Evolutionary conservation across 2,797 vertebrate genomes (phyloP).

Genomic region (Crocidura indochinensis): DNA sequence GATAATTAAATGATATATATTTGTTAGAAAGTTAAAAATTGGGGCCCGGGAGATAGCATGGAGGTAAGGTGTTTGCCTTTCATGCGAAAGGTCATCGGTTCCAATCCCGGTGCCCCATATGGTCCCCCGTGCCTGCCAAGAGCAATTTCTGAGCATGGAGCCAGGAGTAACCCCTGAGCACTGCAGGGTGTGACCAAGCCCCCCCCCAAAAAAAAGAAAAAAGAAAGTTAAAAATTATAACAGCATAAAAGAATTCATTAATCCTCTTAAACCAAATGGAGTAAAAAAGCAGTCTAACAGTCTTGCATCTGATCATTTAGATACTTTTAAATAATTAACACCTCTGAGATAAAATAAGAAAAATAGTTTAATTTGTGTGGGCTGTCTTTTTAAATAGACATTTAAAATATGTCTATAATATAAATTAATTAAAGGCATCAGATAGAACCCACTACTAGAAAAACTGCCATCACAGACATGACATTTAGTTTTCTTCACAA

Average conservation of each 20-base stretch:
- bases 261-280: constrained; percentile 24
- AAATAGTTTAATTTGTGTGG: not conserved
- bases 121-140: no score
- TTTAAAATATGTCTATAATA: constrained; percentile 44
- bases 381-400: not conserved
- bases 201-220: no score
- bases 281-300: constrained; percentile 45
- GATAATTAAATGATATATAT: constrained; percentile 25
- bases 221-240: no score
- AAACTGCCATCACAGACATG: not conserved
- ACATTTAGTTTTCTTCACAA: not conserved
- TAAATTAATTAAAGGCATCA: not conserved
- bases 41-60: no score
- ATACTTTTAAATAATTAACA: constrained; percentile 53
- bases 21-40: not conserved
- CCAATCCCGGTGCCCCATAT: no score
- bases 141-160: no score
- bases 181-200: no score
- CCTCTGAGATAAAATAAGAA: constrained; percentile 55
- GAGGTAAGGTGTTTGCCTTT: no score
- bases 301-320: constrained; percentile 12
- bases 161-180: no score
- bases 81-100: no score
- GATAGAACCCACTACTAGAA: not conserved
- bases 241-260: no score